Evolutionary conservation across 2,888 invertebrate species (phyloP), one percentile per base, ranked within the genome.

Genomic region (Dryadula phaetusa): DNA sequence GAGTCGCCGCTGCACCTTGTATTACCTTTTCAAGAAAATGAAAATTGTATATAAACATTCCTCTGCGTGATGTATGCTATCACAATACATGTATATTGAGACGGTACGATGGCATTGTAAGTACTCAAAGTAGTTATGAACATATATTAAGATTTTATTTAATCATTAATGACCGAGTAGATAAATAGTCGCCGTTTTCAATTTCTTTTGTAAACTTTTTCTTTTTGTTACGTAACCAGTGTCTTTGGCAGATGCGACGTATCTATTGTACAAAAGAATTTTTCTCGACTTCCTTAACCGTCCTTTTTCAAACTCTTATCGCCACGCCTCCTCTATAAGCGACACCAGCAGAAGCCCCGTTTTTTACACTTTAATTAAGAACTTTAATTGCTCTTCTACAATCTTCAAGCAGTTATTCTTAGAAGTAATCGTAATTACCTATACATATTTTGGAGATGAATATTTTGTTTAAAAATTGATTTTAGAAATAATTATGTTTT

Each of bases 351-450:
- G 67, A 71, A 67, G 70, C 46, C 67, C 65, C 68, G 67, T 53
- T 62, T 74, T 73, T 73, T 81, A 66, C 69, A 69, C 63, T 67
- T 80, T 82, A 83, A 84, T 85, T 84, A 85, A 84, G 81, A 80
- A 77, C 77, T 78, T 78, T 74, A 80, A 80, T 83, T 82, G 80
- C 78, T 80, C 78, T 74, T 78, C 74, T 76, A 75, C 70, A 56
- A 71, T 76, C 77, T 77, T 61, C 74, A 64, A 70, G 74, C 72
- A 76, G 76, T 82, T 72, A 76, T 75, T 81, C 74, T 77, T 75
- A 67, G 72, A 74, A 72, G 72, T 71, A 69, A 73, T 75, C 73
- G 73, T 64, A 64, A 52, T 60, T 64, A 46, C 8, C 56, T 56
- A 46, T 28, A 18, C 18, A 25, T 44, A 14, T 44, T 32, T 18